Evolutionary conservation across 2,113 vertebrate species (phyloP), one percentile per base, ranked within the genome.

Genomic region (Pogona vitticeps): DNA sequence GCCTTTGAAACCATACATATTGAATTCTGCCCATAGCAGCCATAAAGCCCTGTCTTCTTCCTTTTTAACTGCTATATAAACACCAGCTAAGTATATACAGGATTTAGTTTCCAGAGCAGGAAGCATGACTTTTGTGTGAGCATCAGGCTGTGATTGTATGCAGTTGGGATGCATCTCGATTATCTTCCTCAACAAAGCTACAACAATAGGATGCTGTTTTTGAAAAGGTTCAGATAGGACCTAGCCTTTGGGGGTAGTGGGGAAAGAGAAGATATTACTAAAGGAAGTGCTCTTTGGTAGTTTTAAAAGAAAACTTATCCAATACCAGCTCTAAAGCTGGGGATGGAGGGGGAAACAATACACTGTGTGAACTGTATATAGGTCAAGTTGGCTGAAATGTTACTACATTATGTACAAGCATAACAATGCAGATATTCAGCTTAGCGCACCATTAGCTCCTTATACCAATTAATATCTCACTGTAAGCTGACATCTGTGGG

Each of bases 381-480:
- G 91, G 93, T 94, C 93, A 92, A 86, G 82, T 80, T 93, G 85
- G 71, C 76, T 58, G 76, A 65, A 31, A 58, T 91, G 81, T 70
- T 88, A 92, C 90, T 75, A 83, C 86, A 90, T 68, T 21, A 89
- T 0, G 0, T 79, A 90, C 79, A 93, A 85, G 86, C 87, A 61
- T 38, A 93, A 91, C 89, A 94, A 91, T 89, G 0, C 79, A 86
- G 88, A 91, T 83, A 93, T 0, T 1, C 86, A 90, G 85, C 86
- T 91, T 88, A 90, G 88, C 61, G 70, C 85, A 93, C 90, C 56
- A 91, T 70, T 61, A 88, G 85, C 89, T 88, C 93, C 81, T 92
- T 85, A 71, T 85, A 91, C 63, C 86, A 92, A 79, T 92, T 93
- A 94, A 88, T 88, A 84, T 86, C 59, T 88, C 67, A 71, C 85